phyloP scores from a whole-genome alignment of 2,113 vertebrate species.

The Eleginops maclovinus region DNA sequence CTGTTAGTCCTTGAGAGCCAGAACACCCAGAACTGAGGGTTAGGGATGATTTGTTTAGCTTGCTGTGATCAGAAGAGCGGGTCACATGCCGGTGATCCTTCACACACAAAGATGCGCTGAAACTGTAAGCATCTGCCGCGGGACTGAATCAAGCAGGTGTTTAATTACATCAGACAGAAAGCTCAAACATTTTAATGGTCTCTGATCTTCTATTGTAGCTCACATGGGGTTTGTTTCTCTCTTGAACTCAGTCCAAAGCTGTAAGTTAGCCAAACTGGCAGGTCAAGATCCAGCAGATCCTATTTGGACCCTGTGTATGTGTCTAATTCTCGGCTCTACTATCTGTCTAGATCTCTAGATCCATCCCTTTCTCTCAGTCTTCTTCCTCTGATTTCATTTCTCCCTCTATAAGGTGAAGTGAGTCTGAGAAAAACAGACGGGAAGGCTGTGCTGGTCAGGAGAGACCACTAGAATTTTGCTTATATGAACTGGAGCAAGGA shows the following conservation, averaged over 20 bases:
- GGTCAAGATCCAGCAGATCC: slow-evolving; percentile 30
- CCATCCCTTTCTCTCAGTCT: slow-evolving; percentile 2
- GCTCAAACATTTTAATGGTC: slow-evolving; percentile 48
- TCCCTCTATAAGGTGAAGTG: slow-evolving; percentile 11
- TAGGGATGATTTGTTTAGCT: slow-evolving; percentile 67
- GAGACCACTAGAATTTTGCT: slow-evolving; percentile 47
- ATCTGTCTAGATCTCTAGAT: slow-evolving; percentile 33
- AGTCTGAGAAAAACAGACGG: slow-evolving; percentile 40
- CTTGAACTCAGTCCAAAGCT: slow-evolving; percentile 28
- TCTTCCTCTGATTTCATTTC: slow-evolving; percentile 13
- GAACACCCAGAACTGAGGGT: slow-evolving; percentile 59
- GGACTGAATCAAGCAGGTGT: slow-evolving; percentile 63
- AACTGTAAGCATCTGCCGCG: slow-evolving; percentile 54
- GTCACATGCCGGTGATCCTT: slow-evolving; percentile 53
- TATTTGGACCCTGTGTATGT: slow-evolving; percentile 36
- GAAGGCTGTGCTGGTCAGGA: slow-evolving; percentile 22
- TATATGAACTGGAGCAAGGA: slow-evolving; percentile 42
- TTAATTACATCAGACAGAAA: slow-evolving; percentile 55
- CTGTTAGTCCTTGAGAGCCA: slow-evolving; percentile 43
- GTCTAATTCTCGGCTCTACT: slow-evolving; percentile 42
- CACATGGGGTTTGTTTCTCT: not conserved
- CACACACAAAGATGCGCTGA: slow-evolving; percentile 46
- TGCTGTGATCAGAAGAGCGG: slow-evolving; percentile 60
- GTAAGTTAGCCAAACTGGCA: slow-evolving; percentile 38
- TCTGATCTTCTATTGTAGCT: slow-evolving; percentile 41